Base-by-base conservation (phyloP, 2,888 invertebrate species). In the Leptinotarsa haldemani region DNA sequence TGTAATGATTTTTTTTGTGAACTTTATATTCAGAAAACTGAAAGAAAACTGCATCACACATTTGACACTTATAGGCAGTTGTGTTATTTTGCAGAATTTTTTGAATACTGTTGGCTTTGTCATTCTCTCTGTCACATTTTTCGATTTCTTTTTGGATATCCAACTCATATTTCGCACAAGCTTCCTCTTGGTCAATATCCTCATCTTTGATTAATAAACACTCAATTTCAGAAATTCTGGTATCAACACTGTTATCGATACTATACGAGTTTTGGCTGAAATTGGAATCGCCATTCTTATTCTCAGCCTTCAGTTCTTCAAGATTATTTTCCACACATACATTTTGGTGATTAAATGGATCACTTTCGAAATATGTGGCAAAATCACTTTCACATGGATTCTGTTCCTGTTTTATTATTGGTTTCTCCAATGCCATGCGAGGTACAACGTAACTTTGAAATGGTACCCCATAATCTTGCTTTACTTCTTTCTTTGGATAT, bases 1-100 rank as follows among this genome's bases (percentile, higher is more conserved):
- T 75, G 25, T 79, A 83, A 77, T 84, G 84, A 46, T 80, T 79
- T 53, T 80, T 82, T 53, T 77, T 77, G 64, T 84, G 83, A 9
- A 74, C 71, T 64, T 80, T 81, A 67, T 81, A 82, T 63, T 82
- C 82, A 30, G 69, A 67, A 66, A 80, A 83, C 30, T 78, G 79
- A 25, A 73, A 68, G 56, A 82, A 83, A 18, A 80, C 71, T 67
- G 78, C 68, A 22, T 75, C 74, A 74, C 83, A 84, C 50, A 82
- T 72, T 40, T 79, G 76, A 67, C 83, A 84, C 63, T 77, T 80
- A 69, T 83, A 83, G 1, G 73, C 77, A 2, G 82, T 82, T 22
- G 74, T 56, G 56, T 68, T 68, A 40, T 61, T 61, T 40, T 61
- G n/a, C 16, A 61, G n/a, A 30, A 61, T 61, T 18, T n/a, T 61